phyloP scores from a whole-genome alignment of 2,113 vertebrate species.

The Chaetops frenatus region DNA sequence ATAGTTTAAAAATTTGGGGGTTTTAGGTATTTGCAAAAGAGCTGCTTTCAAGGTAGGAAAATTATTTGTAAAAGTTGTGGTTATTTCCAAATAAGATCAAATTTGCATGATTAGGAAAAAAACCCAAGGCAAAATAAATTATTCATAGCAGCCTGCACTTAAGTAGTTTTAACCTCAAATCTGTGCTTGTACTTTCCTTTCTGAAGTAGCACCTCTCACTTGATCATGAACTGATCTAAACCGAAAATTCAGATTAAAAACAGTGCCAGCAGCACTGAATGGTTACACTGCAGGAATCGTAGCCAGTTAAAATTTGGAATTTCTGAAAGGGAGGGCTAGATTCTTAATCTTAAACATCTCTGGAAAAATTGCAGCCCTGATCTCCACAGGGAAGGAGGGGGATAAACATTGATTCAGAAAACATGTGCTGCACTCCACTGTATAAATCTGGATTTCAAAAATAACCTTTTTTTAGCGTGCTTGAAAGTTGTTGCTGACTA shows the following conservation, averaged over 20 bases:
- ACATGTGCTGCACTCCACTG: conserved; percentile 10
- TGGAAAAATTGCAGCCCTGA: conserved; percentile 27
- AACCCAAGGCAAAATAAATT: not conserved
- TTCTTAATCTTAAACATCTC: conserved; percentile 21
- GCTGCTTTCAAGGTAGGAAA: not conserved
- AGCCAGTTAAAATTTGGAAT: conserved; percentile 40
- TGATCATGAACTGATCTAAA: not conserved
- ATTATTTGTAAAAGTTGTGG: not conserved
- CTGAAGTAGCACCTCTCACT: not conserved
- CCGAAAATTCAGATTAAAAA: not conserved
- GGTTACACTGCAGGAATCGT: conserved; percentile 7
- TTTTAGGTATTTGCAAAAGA: not conserved
- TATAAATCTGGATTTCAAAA: conserved; percentile 61
- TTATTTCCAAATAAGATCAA: not conserved
- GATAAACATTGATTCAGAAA: conserved; percentile 51
- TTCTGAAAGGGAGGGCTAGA: not conserved
- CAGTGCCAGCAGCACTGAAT: not conserved
- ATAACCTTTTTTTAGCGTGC: conserved; percentile 32
- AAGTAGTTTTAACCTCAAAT: not conserved
- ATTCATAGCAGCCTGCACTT: not conserved
- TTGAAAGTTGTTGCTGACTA: conserved; percentile 45
- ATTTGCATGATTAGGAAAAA: not conserved
- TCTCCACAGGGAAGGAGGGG: conserved; percentile 19
- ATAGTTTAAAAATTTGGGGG: not conserved
- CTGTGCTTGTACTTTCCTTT: not conserved